phyloP scores from a whole-genome alignment of 2,113 vertebrate genomes.

The Hemiscyllium ocellatum region DNA sequence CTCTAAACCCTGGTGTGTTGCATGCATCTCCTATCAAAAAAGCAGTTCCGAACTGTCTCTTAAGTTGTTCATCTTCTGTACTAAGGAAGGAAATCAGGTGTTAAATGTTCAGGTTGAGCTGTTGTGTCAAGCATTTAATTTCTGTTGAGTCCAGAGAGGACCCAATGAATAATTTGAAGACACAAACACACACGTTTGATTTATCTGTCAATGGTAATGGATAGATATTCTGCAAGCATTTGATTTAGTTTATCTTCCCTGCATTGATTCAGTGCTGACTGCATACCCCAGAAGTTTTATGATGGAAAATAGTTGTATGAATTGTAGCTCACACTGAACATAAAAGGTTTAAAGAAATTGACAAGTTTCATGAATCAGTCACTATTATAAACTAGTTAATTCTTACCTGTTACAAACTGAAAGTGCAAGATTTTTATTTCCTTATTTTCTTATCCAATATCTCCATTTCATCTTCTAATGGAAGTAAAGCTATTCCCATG shows the following conservation, averaged over 20 bases:
- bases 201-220: neutral
- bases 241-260: neutral
- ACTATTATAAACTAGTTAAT: neutral
- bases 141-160: neutral
- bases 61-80: neutral
- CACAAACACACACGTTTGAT: neutral
- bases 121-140: neutral
- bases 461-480: neutral
- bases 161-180: neutral
- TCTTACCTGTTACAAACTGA: conserved; percentile 5
- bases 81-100: neutral
- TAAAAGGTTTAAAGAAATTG: neutral
- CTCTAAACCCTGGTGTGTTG: neutral
- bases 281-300: neutral
- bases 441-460: conserved; percentile 11
- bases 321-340: neutral
- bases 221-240: neutral
- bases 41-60: neutral
- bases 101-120: neutral
- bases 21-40: neutral
- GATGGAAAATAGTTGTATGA: neutral
- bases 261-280: neutral
- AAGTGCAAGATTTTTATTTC: neutral
- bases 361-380: neutral
- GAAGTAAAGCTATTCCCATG: neutral